phyloP scores from a whole-genome alignment of 2,888 invertebrate genomes.

The Oligia latruncula region DNA sequence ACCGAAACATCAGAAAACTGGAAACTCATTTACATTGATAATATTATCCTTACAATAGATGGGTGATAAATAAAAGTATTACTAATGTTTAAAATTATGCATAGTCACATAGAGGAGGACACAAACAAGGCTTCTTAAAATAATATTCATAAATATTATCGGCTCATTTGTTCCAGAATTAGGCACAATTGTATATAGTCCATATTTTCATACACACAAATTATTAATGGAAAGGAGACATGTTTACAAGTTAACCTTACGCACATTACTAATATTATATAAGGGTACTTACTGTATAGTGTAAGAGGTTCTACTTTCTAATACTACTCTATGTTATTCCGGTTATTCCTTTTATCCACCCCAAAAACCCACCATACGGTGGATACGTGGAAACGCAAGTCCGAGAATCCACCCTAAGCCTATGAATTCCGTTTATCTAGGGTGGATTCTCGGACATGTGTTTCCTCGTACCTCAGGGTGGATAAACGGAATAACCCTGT shows the following conservation, averaged over 20 bases:
- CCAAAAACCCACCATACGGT: not conserved
- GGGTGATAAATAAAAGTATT: conserved; percentile 81
- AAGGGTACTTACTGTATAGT: conserved; percentile 56
- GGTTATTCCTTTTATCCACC: not conserved
- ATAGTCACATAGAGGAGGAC: conserved; percentile 78
- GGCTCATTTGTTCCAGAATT: conserved; percentile 68
- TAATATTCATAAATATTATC: conserved; percentile 72
- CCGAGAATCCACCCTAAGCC: not conserved
- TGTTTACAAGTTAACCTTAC: conserved; percentile 50
- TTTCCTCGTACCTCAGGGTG: not conserved
- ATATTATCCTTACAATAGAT: conserved; percentile 74
- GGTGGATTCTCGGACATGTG: no score
- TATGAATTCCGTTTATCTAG: no score
- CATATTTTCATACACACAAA: conserved; percentile 70
- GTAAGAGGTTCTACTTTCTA: conserved; percentile 53
- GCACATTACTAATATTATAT: conserved; percentile 51
- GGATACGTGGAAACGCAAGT: not conserved
- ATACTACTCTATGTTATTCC: conserved; percentile 51
- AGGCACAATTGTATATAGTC: conserved; percentile 68
- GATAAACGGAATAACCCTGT: not conserved
- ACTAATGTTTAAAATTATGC: conserved; percentile 82
- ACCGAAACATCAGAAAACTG: conserved; percentile 80
- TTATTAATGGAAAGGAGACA: conserved; percentile 60
- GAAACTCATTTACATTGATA: conserved; percentile 75
- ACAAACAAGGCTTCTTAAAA: conserved; percentile 72